Evolutionary conservation across 1,140 invertebrate genomes (phyloP).

Genomic region (Drosophila kikkawai): DNA sequence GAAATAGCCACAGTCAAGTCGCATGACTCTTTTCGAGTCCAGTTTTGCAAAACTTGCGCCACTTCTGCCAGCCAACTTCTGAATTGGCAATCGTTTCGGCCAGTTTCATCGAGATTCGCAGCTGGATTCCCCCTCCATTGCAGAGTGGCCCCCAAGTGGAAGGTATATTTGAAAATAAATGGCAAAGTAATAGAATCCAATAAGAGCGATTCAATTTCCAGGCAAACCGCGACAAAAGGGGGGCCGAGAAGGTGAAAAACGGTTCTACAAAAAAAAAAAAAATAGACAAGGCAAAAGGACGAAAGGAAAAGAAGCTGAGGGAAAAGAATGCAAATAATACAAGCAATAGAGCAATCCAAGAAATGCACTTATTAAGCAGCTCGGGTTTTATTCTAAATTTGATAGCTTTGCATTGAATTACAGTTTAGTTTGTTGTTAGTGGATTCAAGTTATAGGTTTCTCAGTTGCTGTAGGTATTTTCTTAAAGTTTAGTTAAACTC

Average conservation of each 20-base stretch:
- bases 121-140: constrained; percentile 23
- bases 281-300: background rate
- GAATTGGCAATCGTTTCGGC: constrained; percentile 28
- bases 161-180: constrained; percentile 45
- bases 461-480: background rate
- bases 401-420: background rate
- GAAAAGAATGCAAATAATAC: constrained; percentile 26
- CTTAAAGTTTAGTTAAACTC: background rate
- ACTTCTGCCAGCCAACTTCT: constrained; percentile 35
- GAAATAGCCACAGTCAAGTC: constrained; percentile 18
- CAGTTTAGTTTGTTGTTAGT: background rate
- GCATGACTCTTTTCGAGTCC: constrained; percentile 21
- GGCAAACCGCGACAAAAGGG: constrained; percentile 7
- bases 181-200: constrained; percentile 44
- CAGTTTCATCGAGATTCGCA: constrained; percentile 26
- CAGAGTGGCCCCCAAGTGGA: constrained; percentile 28
- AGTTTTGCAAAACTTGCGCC: constrained; percentile 29
- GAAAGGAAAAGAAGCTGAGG: background rate
- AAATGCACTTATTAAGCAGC: constrained; percentile 2
- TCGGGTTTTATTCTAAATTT: background rate
- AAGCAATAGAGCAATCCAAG: background rate
- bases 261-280: background rate
- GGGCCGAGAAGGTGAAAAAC: constrained; percentile 2
- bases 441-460: background rate
- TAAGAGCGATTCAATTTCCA: constrained; percentile 36